These are phyloP conservation scores for Platorchestia sp. DNA, from an alignment of 1,140 invertebrate genomes.

Conservation along the genomic window DNA sequence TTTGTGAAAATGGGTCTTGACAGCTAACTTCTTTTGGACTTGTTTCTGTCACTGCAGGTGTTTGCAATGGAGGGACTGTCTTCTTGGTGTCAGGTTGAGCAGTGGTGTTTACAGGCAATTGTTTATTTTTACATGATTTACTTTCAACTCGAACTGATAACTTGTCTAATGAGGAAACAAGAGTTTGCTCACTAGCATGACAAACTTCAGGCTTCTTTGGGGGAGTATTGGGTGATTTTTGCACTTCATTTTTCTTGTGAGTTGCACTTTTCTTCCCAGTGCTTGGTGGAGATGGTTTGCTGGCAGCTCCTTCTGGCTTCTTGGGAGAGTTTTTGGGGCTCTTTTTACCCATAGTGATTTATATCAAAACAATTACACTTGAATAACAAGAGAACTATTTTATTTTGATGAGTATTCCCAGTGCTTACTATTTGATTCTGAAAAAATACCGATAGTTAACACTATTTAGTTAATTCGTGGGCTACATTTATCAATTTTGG, in stretches of 20 bases:
- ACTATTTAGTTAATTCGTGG: no score
- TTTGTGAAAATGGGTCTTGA: not conserved
- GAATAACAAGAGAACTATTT: not conserved
- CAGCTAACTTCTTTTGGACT: not conserved
- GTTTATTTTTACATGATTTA: not conserved
- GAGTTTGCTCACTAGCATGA: not conserved
- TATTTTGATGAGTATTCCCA: no score
- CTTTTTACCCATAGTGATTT: slow-evolving; percentile 21
- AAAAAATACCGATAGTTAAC: no score
- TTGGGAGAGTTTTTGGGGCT: slow-evolving; percentile 48
- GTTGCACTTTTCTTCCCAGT: slow-evolving; percentile 4
- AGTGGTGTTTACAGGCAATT: not conserved
- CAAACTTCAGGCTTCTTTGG: not conserved
- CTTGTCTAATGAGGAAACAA: not conserved
- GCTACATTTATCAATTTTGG: no score
- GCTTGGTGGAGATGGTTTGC: not conserved
- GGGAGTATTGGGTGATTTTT: not conserved
- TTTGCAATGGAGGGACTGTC: not conserved
- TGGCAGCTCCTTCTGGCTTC: not conserved
- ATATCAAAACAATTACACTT: not conserved
- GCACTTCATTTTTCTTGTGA: not conserved
- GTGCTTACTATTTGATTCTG: no score
- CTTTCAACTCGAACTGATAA: not conserved
- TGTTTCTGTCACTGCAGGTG: not conserved
- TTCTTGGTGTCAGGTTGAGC: not conserved